phyloP scores from a whole-genome alignment of 30 jellyfish, hydroid and myxozoan genomes.

The Pseudorhiza aurosa region DNA sequence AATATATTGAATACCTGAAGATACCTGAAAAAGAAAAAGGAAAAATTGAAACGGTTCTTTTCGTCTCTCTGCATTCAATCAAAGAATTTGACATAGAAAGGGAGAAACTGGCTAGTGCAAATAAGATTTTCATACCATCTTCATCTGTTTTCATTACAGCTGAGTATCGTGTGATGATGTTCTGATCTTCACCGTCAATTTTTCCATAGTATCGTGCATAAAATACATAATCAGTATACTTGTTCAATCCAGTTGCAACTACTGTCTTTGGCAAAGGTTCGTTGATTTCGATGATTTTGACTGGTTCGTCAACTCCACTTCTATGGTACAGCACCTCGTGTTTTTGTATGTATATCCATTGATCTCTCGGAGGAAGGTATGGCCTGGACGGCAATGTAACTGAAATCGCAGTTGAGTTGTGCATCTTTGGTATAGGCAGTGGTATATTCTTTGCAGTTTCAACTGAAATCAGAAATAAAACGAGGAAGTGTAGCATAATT shows the following conservation, averaged over 20 bases:
- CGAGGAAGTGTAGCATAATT: too few relatives aligned
- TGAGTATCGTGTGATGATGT: slow-evolving; percentile 11
- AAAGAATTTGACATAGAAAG: too few relatives aligned
- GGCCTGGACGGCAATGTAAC: slow-evolving; percentile 2
- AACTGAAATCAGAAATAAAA: slow-evolving; percentile 5
- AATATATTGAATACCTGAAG: too few relatives aligned
- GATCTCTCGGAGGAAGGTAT: slow-evolving; percentile 20
- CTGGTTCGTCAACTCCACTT: background rate
- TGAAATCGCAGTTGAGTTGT: slow-evolving; percentile 19
- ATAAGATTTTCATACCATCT: background rate
- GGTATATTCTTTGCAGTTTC: slow-evolving; percentile 6
- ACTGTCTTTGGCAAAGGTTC: slow-evolving; percentile 20
- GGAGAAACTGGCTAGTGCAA: too few relatives aligned
- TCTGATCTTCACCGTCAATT: slow-evolving; percentile 1
- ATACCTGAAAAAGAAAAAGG: too few relatives aligned
- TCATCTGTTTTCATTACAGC: slow-evolving; percentile 16
- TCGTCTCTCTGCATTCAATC: too few relatives aligned
- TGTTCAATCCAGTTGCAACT: slow-evolving; percentile 15
- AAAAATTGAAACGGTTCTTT: too few relatives aligned
- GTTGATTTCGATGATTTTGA: background rate
- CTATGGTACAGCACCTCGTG: slow-evolving; percentile 13
- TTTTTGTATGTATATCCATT: slow-evolving; percentile 7
- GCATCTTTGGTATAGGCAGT: slow-evolving; percentile 12
- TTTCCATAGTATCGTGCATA: slow-evolving; percentile 26
- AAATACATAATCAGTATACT: slow-evolving; percentile 33